These are phyloP conservation scores for Monochamus alternatus DNA, from an alignment of 2,888 invertebrate genomes.

Conservation along the genomic window DNA sequence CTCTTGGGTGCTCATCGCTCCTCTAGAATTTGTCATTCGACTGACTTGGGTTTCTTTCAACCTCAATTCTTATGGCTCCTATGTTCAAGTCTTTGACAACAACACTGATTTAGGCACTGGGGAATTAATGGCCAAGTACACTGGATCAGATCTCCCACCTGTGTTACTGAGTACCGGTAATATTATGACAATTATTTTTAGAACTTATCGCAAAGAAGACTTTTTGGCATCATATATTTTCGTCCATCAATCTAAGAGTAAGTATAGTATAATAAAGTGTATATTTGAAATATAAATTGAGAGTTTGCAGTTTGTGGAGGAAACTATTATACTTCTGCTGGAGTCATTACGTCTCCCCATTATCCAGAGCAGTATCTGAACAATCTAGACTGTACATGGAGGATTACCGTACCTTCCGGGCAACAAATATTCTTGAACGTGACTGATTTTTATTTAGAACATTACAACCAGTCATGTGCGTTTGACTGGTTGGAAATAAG, in stretches of 20 bases:
- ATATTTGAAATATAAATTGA: too few species aligned
- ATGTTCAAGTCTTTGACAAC: conserved; percentile 77
- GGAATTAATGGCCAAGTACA: conserved; percentile 73
- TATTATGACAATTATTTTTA: conserved; percentile 80
- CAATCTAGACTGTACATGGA: conserved; percentile 85
- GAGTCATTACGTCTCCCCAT: conserved; percentile 83
- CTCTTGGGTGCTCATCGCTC: conserved; percentile 85
- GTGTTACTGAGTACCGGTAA: conserved; percentile 79
- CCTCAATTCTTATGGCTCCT: conserved; percentile 71
- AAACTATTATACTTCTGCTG: conserved; percentile 77
- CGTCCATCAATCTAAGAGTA: conserved; percentile 75
- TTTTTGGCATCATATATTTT: conserved; percentile 83
- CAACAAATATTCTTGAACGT: conserved; percentile 83
- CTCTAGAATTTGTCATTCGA: conserved; percentile 79
- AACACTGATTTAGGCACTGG: conserved; percentile 73
- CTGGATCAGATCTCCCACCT: conserved; percentile 80
- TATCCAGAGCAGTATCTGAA: conserved; percentile 84
- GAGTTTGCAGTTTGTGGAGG: conserved; percentile 80
- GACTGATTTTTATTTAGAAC: conserved; percentile 79
- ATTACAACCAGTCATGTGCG: conserved; percentile 70
- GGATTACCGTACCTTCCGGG: conserved; percentile 79
- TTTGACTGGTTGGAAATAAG: conserved; percentile 85
- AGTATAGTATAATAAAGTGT: conserved; percentile 25
- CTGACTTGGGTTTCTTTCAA: conserved; percentile 83
- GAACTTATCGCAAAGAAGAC: conserved; percentile 74